Conservation (phyloP, 2,888 invertebrate genomes). For the Notodonta dromedarius region DNA sequence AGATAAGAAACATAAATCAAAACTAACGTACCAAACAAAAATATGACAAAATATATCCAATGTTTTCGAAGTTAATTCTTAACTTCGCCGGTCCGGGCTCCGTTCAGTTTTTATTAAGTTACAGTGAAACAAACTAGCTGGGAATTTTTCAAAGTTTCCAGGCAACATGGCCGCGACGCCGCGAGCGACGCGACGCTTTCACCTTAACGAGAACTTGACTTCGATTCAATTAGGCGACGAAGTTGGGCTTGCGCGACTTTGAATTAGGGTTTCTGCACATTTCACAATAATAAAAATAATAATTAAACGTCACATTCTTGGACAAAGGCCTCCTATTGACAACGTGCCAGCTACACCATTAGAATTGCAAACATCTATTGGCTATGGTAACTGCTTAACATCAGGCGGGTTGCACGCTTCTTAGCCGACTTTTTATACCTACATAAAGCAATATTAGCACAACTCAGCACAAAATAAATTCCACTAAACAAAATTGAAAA, state of each 20-base stretch:
- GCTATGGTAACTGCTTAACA: too few relatives aligned
- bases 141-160: constrained; percentile 74
- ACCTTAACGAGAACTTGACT: constrained; percentile 67
- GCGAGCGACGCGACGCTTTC: constrained; percentile 51
- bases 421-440: too few relatives aligned
- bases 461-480: neutral
- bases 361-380: too few relatives aligned
- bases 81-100: constrained; percentile 40
- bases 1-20: neutral
- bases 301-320: too few relatives aligned
- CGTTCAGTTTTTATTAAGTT: constrained; percentile 73
- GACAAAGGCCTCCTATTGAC: too few relatives aligned
- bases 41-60: constrained; percentile 47
- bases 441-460: neutral
- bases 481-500: constrained; percentile 37
- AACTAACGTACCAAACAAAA: constrained; percentile 4
- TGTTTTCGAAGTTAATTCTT: constrained; percentile 66
- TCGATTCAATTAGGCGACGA: constrained; percentile 71
- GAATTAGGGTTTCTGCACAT: constrained; percentile 39
- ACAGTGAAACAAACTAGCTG: constrained; percentile 73
- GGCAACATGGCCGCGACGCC: constrained; percentile 42
- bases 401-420: too few relatives aligned
- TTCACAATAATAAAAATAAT: neutral
- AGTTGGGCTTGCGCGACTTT: constrained; percentile 44
- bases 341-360: too few relatives aligned